Evolutionary conservation across 2,797 vertebrate species (phyloP), one percentile per base, ranked within the genome.

Genomic region (Erethizon dorsatum): DNA sequence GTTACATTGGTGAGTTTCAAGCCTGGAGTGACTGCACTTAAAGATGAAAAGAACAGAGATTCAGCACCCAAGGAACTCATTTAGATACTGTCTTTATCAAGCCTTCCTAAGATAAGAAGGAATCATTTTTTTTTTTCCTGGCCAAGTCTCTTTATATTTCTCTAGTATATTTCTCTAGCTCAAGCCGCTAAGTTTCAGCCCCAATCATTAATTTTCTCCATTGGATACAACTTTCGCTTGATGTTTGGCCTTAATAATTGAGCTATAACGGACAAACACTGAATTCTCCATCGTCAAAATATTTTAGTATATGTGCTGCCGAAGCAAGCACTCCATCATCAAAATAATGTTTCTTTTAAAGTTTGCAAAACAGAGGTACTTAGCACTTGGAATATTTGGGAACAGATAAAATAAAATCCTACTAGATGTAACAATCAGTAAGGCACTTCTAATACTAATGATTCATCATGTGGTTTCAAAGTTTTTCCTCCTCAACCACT

Each of bases 341-440:
- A 82, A 88, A 88, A 71, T 20, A 71, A 4, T 41, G 2, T 77
- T 92, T 85, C 56, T 45, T 54, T 83, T 41, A 83, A 26, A 79
- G 20, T 73, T 73, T 95, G 28, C 45, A 61, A 79, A 93, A 83
- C 14, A 77, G 33, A 69, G 22, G 24, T 63, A 65, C 17, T 88
- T 91, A 84, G 6, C 31, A 91, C n/a, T 41, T 56, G 45, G 41
- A 75, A 59, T 52, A 88, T 61, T 67, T 80, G n/a, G 52, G 45
- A 91, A 85, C n/a, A 61, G 77, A 88, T 7, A 73, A 73, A 95
- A 80, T 75, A 22, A 75, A 88, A 56, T 45, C 22, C 91, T 85
- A 33, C 24, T 69, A 47, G 8, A 59, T 41, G 2, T 82, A 31
- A 57, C 4, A 20, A 67, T 86, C 73, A 50, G 31, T 54, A 75